Base-by-base conservation (phyloP, 2,113 vertebrate species). In the Formicarius rufipectus region DNA sequence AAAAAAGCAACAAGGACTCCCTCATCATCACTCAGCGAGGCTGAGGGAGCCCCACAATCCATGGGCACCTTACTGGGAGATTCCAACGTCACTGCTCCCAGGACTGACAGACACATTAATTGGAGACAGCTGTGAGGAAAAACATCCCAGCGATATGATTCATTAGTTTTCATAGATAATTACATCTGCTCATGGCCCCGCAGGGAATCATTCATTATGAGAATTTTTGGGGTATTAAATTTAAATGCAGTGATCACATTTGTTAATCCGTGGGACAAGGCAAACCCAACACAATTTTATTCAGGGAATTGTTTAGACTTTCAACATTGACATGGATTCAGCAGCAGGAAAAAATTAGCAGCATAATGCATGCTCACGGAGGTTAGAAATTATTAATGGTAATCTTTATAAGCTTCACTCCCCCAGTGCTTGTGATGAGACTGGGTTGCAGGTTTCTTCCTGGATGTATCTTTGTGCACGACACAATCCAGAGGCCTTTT, bases 91-190 rank as follows among this genome's bases (percentile, higher is more conserved):
- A 6, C 25, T 33, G 13, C 73, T n/a, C 72, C 14, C 62, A 0
- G 55, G 74, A 75, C 6, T 97, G 96, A 97, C 0, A 37, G 96
- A 93, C 44, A 1, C 40, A 84, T 93, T 97, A 97, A 97, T 95
- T 96, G 94, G 85, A 96, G 95, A 66, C 97, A 97, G 96, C 96
- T 97, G 96, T 93, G 73, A 64, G 75, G 91, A 83, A 72, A 93
- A 69, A 56, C 60, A 93, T 80, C 86, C 85, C 56, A 87, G 84
- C 15, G 47, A 94, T 64, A 89, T 89, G 89, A 96, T 96, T 95
- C 97, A 95, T 93, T 96, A 93, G 89, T 96, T 96, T 96, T 91
- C 95, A 96, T 56, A 96, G 95, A 96, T 97, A 97, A 96, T 97
- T 97, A 89, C 80, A 80, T 95, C 88, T 95, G 79, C 93, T 93